phyloP scores from a whole-genome alignment of 2,888 invertebrate species.

The Drosophila greeni region DNA sequence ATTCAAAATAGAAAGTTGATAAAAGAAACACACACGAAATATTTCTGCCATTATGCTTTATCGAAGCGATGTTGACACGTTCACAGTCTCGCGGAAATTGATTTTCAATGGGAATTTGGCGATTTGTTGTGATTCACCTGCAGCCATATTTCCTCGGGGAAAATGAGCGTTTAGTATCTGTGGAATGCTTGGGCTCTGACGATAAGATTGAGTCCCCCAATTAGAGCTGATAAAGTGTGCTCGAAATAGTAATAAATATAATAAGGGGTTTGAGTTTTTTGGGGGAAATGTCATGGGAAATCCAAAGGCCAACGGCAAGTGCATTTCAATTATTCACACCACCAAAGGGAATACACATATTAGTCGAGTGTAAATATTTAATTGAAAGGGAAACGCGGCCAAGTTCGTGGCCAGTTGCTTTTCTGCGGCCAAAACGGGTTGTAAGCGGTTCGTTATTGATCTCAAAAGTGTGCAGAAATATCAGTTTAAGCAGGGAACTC shows the following conservation, averaged over 20 bases:
- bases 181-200: slow-evolving; percentile 4
- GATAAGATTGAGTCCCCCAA: slow-evolving; percentile 38
- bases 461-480: slow-evolving; percentile 6
- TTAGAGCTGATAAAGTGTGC: slow-evolving; percentile 29
- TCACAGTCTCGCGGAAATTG: slow-evolving; percentile 31
- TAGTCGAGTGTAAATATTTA: slow-evolving; percentile 1
- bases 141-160: background rate
- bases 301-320: slow-evolving; percentile 1
- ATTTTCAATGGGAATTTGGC: slow-evolving; percentile 30
- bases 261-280: background rate
- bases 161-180: slow-evolving; percentile 16
- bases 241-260: background rate
- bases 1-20: slow-evolving; percentile 61
- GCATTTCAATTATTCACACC: slow-evolving; percentile 7
- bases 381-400: background rate
- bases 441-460: background rate
- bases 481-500: background rate
- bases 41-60: slow-evolving; percentile 31
- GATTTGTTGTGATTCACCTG: slow-evolving; percentile 19
- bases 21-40: slow-evolving; percentile 24
- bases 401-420: slow-evolving; percentile 1
- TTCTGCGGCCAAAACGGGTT: background rate
- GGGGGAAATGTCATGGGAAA: slow-evolving; percentile 19
- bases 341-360: background rate
- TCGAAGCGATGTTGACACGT: slow-evolving; percentile 35